Evolutionary conservation across 2,113 vertebrate genomes (phyloP).

Genomic region (Talpa occidentalis): DNA sequence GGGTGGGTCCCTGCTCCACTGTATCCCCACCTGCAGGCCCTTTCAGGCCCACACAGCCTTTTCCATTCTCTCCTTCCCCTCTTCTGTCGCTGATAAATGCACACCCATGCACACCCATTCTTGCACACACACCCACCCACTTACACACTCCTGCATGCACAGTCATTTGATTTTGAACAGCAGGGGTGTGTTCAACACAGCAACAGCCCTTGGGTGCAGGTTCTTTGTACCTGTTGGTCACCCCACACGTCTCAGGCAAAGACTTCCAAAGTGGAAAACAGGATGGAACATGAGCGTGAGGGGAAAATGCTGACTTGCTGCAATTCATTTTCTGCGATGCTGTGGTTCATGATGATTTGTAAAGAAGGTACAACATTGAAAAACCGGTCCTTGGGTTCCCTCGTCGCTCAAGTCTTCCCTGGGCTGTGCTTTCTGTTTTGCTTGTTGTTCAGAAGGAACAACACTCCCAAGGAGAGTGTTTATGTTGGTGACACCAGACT

Average conservation of each 20-base stretch:
- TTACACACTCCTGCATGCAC: too few species aligned
- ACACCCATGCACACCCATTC: not conserved
- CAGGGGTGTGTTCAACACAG: not conserved
- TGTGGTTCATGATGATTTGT: not conserved
- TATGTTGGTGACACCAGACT: not conserved
- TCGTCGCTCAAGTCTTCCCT: not conserved
- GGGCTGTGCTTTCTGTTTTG: not conserved
- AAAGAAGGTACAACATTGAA: not conserved
- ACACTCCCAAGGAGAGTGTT: too few species aligned
- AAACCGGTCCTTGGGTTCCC: not conserved
- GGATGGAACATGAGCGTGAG: not conserved
- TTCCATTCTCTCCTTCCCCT: not conserved
- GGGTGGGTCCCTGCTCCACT: accelerated
- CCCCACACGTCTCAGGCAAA: not conserved
- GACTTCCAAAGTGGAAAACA: not conserved
- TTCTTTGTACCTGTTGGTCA: not conserved
- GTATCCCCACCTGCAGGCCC: accelerated
- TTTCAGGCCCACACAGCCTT: not conserved
- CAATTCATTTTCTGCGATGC: not conserved
- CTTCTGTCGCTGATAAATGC: not conserved
- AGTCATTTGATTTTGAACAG: too few species aligned
- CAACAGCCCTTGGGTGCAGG: not conserved
- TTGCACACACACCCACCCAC: too few species aligned
- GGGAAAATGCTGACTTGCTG: not conserved
- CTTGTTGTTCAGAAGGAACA: not conserved